Evolutionary conservation across 2,113 vertebrate species (phyloP).

Genomic region (Cavia porcellus): DNA sequence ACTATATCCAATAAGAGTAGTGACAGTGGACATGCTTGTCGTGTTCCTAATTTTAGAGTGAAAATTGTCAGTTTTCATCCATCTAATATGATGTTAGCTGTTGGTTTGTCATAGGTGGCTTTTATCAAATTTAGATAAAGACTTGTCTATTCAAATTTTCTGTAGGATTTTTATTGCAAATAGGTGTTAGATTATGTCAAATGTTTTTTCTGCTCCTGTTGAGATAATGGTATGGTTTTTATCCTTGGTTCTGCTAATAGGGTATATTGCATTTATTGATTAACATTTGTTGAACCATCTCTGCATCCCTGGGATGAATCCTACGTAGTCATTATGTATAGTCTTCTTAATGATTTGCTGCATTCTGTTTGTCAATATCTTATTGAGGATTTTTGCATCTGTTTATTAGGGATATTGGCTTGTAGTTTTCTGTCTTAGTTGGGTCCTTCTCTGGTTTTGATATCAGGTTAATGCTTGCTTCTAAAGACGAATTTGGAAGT

Average conservation of each 20-base stretch:
- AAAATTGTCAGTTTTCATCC: not conserved
- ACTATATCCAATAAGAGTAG: not conserved
- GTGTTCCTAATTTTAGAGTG: not conserved
- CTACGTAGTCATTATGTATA: not conserved
- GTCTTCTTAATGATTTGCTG: not conserved
- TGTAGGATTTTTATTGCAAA: not conserved
- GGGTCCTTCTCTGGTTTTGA: not conserved
- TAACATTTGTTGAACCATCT: not conserved
- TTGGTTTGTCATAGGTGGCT: not conserved
- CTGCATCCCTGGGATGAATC: not conserved
- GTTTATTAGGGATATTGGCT: not conserved
- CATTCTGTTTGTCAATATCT: not conserved
- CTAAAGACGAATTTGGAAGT: not conserved
- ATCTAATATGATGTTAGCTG: not conserved
- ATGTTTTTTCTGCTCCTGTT: not conserved
- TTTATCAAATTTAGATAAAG: not conserved
- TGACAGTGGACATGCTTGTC: not conserved
- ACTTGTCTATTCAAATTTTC: not conserved
- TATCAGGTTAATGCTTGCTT: not conserved
- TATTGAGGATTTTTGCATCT: not conserved
- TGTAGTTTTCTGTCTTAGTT: not conserved
- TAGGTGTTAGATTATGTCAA: not conserved
- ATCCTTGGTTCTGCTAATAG: not conserved
- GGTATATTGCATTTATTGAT: not conserved
- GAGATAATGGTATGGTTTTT: not conserved